Percentiles rank a stretch among this genome's conserved stretches.
Conservation (phyloP, 2,113 vertebrate genomes). For the Ammospiza caudacuta region DNA sequence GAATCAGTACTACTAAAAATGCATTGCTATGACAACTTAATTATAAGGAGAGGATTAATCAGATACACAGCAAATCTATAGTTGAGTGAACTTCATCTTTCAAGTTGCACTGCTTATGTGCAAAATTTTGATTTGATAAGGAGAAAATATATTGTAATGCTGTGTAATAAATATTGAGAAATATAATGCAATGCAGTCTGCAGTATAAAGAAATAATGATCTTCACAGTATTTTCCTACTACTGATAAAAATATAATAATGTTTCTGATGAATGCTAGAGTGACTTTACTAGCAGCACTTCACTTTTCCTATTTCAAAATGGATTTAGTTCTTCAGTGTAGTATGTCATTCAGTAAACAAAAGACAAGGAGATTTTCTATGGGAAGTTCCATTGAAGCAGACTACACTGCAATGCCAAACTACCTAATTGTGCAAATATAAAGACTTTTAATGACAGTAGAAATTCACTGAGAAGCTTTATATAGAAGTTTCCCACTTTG, state of each 20-base stretch:
- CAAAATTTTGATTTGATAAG: slow-evolving; percentile 11
- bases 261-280: neutral
- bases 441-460: neutral
- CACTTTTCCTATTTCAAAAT: neutral
- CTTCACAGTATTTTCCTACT: neutral
- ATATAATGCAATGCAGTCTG: neutral
- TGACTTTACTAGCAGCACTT: neutral
- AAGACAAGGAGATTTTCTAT: neutral
- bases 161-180: neutral
- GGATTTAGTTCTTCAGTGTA: neutral
- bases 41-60: slow-evolving; percentile 38
- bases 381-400: neutral
- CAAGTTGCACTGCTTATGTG: neutral
- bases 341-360: neutral
- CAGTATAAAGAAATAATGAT: neutral
- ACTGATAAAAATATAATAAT: neutral
- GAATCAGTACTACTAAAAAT: slow-evolving; percentile 38
- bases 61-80: neutral
- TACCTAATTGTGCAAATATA: neutral
- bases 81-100: neutral
- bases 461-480: neutral
- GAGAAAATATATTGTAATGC: neutral
- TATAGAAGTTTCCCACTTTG: neutral
- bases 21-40: slow-evolving; percentile 15
- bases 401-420: neutral